phyloP scores from a whole-genome alignment of 2,888 invertebrate species.

The Polietes domitor region DNA sequence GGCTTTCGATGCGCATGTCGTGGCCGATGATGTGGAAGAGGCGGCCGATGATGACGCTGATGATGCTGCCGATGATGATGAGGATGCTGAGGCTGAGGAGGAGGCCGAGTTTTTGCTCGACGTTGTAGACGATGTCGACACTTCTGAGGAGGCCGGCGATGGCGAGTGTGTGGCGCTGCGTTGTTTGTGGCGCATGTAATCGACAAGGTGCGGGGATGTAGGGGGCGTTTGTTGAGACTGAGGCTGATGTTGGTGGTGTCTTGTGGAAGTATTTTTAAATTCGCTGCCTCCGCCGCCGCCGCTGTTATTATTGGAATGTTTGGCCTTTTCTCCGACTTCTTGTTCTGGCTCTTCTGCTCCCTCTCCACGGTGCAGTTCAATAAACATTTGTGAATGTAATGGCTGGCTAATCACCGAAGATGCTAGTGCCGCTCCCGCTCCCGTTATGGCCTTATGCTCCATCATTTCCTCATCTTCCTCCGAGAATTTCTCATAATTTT shows the following conservation, averaged over 20 bases:
- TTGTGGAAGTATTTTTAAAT: slow-evolving; percentile 59
- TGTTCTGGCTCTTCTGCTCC: slow-evolving; percentile 42
- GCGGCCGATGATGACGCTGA: slow-evolving; percentile 69
- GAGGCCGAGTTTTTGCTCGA: slow-evolving; percentile 70
- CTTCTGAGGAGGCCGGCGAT: slow-evolving; percentile 74
- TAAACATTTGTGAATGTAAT: slow-evolving; percentile 28
- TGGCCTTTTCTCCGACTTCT: slow-evolving; percentile 49
- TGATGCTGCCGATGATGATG: slow-evolving; percentile 65
- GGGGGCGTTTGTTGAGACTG: slow-evolving; percentile 37
- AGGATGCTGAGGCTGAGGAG: slow-evolving; percentile 70
- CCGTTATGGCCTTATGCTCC: slow-evolving; percentile 60
- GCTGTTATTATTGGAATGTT: slow-evolving; percentile 75
- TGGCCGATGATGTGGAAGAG: slow-evolving; percentile 70
- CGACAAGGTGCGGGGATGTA: slow-evolving; percentile 51
- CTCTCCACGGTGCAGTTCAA: slow-evolving; percentile 45
- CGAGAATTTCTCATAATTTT: slow-evolving; percentile 80
- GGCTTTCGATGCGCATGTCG: slow-evolving; percentile 74
- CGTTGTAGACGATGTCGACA: slow-evolving; percentile 70
- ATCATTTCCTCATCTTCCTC: slow-evolving; percentile 78
- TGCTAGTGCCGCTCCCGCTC: background rate
- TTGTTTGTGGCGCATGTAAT: slow-evolving; percentile 58
- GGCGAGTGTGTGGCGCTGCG: slow-evolving; percentile 74
- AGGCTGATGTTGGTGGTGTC: slow-evolving; percentile 43
- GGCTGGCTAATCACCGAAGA: background rate
- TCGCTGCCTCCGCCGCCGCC: slow-evolving; percentile 22